Conservation (phyloP, 2,888 invertebrate species). For the Cecidostiba fungosa region DNA sequence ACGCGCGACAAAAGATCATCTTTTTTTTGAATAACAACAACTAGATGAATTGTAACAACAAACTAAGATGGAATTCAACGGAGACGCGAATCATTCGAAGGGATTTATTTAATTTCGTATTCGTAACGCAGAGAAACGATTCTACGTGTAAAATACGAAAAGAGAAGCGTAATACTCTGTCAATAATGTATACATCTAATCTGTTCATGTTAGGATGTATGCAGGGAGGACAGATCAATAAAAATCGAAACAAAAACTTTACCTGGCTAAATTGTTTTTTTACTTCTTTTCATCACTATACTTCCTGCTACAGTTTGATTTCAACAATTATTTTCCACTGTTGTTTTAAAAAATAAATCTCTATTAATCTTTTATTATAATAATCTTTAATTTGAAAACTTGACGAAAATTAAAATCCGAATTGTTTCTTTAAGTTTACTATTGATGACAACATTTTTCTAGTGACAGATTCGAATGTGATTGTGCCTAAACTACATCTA, state of each 20-base stretch:
- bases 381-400: too few relatives aligned
- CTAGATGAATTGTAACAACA: conserved; percentile 22
- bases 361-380: not conserved
- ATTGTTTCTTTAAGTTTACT: too few relatives aligned
- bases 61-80: conserved; percentile 4
- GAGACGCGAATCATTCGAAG: conserved; percentile 13
- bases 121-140: conserved; percentile 63
- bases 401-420: too few relatives aligned
- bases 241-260: conserved; percentile 73
- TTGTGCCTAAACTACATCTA: too few relatives aligned
- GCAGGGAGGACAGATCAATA: conserved; percentile 77
- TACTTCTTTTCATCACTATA: conserved; percentile 20
- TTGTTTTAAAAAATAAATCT: not conserved
- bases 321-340: not conserved
- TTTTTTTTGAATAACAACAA: conserved; percentile 40
- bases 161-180: conserved; percentile 58
- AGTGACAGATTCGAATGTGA: too few relatives aligned
- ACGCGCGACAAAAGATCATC: conserved; percentile 77
- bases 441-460: too few relatives aligned
- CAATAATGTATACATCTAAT: conserved; percentile 76
- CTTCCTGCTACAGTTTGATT: not conserved
- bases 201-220: conserved; percentile 79
- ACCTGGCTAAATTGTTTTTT: conserved; percentile 61
- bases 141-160: conserved; percentile 61
- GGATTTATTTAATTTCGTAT: conserved; percentile 66